These are phyloP conservation scores for Phocoena sinus DNA, from an alignment of 2,113 vertebrate species.

Conservation along the genomic window DNA sequence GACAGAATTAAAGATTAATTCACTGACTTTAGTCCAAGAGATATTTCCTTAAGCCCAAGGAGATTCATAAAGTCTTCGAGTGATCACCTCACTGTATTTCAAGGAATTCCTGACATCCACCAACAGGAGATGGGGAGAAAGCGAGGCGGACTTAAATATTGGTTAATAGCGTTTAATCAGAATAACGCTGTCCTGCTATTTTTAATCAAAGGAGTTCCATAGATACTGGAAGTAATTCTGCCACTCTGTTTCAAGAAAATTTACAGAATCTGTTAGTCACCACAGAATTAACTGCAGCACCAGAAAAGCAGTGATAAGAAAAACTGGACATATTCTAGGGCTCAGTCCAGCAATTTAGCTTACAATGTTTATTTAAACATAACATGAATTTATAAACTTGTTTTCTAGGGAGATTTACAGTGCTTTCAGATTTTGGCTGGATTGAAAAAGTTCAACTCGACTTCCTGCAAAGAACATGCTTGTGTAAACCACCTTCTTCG, in stretches of 20 bases:
- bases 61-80: neutral
- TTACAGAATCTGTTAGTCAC: conserved; percentile 43
- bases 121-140: neutral
- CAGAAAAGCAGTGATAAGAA: conserved; percentile 44
- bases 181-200: neutral
- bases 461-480: conserved; percentile 30
- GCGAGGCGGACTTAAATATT: neutral
- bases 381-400: conserved; percentile 59
- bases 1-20: conserved; percentile 8
- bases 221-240: neutral
- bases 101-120: neutral
- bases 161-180: neutral
- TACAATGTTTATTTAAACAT: conserved; percentile 59
- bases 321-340: conserved; percentile 57
- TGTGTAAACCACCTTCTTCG: conserved; percentile 28
- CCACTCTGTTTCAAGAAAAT: conserved; percentile 1
- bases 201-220: neutral
- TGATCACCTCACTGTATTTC: neutral
- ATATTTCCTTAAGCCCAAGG: neutral
- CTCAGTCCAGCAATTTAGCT: conserved; percentile 48
- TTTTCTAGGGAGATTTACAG: conserved; percentile 48
- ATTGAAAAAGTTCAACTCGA: conserved; percentile 27
- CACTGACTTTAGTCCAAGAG: neutral
- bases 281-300: conserved; percentile 49
- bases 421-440: conserved; percentile 50